A percentile compares a stretch with the other conserved stretches of the same genome.
phyloP scores from a whole-genome alignment of 2,888 invertebrate species.

The Proisotoma minuta region DNA sequence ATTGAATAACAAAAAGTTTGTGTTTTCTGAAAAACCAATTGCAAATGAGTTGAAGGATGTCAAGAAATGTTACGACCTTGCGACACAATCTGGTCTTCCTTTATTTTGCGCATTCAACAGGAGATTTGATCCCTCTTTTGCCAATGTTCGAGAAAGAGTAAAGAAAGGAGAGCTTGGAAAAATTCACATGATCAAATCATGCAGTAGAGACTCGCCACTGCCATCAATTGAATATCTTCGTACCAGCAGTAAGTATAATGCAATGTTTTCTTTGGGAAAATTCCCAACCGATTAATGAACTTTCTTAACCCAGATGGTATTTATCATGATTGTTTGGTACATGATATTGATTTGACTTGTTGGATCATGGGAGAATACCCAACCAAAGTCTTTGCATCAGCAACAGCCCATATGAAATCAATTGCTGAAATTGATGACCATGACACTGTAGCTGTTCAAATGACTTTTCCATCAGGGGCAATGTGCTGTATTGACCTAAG shows the following conservation, averaged over 20 bases:
- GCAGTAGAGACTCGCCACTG: slow-evolving; percentile 62
- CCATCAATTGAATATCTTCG: slow-evolving; percentile 61
- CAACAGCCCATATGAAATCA: slow-evolving; percentile 58
- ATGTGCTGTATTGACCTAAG: slow-evolving; percentile 62
- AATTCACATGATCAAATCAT: slow-evolving; percentile 61
- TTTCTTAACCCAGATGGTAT: slow-evolving; percentile 57
- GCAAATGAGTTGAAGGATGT: slow-evolving; percentile 58
- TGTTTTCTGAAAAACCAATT: slow-evolving; percentile 68
- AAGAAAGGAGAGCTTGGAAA: slow-evolving; percentile 60
- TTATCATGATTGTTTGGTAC: slow-evolving; percentile 65
- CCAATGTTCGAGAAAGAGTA: slow-evolving; percentile 55
- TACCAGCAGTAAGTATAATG: slow-evolving; percentile 55
- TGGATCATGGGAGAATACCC: slow-evolving; percentile 64
- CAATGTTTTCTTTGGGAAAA: neutral
- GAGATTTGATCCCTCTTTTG: slow-evolving; percentile 63
- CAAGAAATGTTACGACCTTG: slow-evolving; percentile 58
- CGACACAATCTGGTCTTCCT: slow-evolving; percentile 56
- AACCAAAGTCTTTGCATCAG: slow-evolving; percentile 56
- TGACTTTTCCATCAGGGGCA: slow-evolving; percentile 62
- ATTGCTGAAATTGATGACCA: slow-evolving; percentile 60
- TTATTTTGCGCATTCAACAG: slow-evolving; percentile 64
- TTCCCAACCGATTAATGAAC: slow-evolving; percentile 14
- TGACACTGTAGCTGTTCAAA: slow-evolving; percentile 60
- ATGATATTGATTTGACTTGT: slow-evolving; percentile 64
- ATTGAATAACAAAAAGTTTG: slow-evolving; percentile 58